These are phyloP conservation scores for Rapana venosa DNA, from an alignment of 2,888 invertebrate genomes.

Conservation along the genomic window DNA sequence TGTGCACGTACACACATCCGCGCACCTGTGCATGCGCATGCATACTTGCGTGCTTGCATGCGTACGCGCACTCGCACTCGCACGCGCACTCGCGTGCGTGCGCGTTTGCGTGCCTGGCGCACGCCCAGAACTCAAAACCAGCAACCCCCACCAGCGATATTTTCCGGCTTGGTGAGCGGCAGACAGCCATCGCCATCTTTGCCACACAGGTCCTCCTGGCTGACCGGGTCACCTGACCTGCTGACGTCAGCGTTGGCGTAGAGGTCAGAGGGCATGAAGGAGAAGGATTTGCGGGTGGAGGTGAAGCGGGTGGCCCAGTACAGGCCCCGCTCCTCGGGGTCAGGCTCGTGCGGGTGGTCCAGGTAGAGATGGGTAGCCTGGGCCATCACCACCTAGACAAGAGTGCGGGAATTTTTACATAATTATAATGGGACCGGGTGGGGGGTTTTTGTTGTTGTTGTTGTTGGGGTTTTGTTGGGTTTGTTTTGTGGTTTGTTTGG, in stretches of 20 bases:
- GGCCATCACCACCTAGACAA: constrained; percentile 68
- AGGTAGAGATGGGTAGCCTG: constrained; percentile 71
- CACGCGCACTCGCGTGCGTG: no score
- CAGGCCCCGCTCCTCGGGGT: constrained; percentile 72
- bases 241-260: constrained; percentile 62
- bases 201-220: constrained; percentile 59
- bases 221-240: constrained; percentile 62
- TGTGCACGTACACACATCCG: no score
- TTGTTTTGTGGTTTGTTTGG: no score
- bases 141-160: constrained; percentile 67
- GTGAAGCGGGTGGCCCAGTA: constrained; percentile 75
- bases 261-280: constrained; percentile 66
- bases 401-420: no score
- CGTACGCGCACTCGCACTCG: no score
- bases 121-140: no score
- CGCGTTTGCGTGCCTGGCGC: no score
- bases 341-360: constrained; percentile 73
- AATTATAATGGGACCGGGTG: no score
- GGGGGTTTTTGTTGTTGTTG: no score
- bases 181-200: constrained; percentile 58
- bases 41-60: no score
- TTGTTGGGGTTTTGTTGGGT: no score
- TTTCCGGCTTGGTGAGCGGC: constrained; percentile 61
- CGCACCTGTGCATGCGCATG: no score
- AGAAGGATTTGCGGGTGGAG: constrained; percentile 67